Percentiles rank a stretch among this genome's conserved stretches.
These are phyloP conservation scores for Lasioglossum albipes DNA, from an alignment of 1,140 invertebrate species.

Conservation along the genomic window DNA sequence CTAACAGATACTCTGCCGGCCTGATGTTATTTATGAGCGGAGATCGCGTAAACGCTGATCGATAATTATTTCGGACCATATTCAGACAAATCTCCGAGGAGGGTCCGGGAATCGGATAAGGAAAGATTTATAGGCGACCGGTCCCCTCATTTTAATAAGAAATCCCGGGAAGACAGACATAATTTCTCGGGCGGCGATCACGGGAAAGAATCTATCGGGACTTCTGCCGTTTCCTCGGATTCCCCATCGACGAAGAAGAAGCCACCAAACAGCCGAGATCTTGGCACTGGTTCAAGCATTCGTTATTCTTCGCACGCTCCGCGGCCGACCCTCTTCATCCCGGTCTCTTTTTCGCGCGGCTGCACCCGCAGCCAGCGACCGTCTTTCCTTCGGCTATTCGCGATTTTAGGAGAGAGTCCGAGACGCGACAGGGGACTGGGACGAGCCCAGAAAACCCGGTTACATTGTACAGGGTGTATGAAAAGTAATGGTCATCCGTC, in stretches of 20 bases:
- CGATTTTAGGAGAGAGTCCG: slow-evolving; percentile 42
- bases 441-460: slow-evolving; percentile 35
- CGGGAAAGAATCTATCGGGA: slow-evolving; percentile 11
- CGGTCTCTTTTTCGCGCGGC: slow-evolving; percentile 24
- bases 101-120: background rate
- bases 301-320: slow-evolving; percentile 56
- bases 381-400: slow-evolving; percentile 16
- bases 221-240: slow-evolving; percentile 13
- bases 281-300: slow-evolving; percentile 72
- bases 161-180: background rate
- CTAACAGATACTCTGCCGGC: too few relatives aligned
- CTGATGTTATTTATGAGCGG: background rate
- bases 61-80: background rate
- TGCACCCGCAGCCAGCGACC: background rate
- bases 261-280: slow-evolving; percentile 46
- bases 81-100: background rate
- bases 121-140: background rate
- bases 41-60: background rate
- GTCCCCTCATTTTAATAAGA: background rate
- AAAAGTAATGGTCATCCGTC: too few relatives aligned
- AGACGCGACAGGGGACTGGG: background rate
- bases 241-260: background rate
- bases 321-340: slow-evolving; percentile 15
- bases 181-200: background rate
- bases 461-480: too few relatives aligned